Base-by-base conservation (phyloP, 2,888 invertebrate genomes). In the Galerucella calmariensis region DNA sequence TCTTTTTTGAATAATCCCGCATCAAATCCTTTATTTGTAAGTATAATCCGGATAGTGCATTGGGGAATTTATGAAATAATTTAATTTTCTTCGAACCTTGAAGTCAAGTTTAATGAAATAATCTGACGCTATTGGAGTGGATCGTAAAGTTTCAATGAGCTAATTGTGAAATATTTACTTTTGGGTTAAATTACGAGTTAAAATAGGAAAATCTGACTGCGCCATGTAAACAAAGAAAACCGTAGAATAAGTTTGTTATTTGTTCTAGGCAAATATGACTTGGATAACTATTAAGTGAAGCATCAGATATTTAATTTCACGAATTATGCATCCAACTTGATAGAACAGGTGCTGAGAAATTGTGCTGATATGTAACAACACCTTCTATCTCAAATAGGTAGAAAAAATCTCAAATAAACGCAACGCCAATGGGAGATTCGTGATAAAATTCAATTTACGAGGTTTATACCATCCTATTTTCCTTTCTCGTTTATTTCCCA, bases 1-100 rank as follows among this genome's bases (percentile, higher is more conserved):
- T 46, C 46, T 46, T 46, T 46, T 46, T 12, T 5, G 11, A 46
- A 46, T 46, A 12, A 46, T 10, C 11, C 46, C 3, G 46, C 59
- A 68, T 20, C 35, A 24, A 71, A 67, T 58, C 69, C 67, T 68
- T 74, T 63, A 74, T 74, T 74, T 62, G 41, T 41, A 44, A 59
- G 58, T 68, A n/a, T 59, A 68, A 68, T 59, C 59, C 59, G 68
- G 59, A 59, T 58, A 68, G 59, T 58, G 56, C 59, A 59, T 68
- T 68, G 59, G 56, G 24, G 20, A 10, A 41, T 68, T 58, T 58
- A 44, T n/a, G 61, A 69, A 69, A 35, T 69, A 61, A 69, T 69
- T 1, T 69, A 35, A 69, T 69, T 61, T 69, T 62, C 61, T 61
- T 69, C 24, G 53, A 58, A 10, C 27, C 6, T 14, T 67, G 1